Evolutionary conservation across 2,888 invertebrate species (phyloP), one percentile per base, ranked within the genome.

Genomic region (Omphaloscelis lunosa): DNA sequence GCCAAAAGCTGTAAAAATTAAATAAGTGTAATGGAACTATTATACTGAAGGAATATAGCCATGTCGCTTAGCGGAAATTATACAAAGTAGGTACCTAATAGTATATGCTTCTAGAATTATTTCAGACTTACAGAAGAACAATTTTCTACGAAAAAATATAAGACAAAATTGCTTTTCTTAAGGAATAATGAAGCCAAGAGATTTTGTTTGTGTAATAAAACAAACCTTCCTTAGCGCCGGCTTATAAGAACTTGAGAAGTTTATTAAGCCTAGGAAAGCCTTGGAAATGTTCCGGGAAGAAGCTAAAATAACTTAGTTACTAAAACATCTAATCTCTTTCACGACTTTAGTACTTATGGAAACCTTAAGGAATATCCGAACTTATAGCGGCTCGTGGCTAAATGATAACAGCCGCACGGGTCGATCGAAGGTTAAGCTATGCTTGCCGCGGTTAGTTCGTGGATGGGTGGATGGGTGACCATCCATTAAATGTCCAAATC

Each of bases 171-270:
- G 39, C 7, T 41, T 62, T 41, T 59, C 29, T 51, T 39, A 17
- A n/a, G 67, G 27, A 73, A 67, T 79, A 62, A 67, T 73, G 23
- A 56, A 67, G 39, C 41, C n/a, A 63, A 62, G 59, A 79, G 62
- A 71, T 71, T 65, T 53, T 59, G 65, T 79, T 58, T 48, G 2
- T 56, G 53, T 72, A 72, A 75, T 63, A 56, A 79, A 79, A 67
- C 62, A 72, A 71, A 59, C 59, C 15, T 65, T 45, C 63, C 41
- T 34, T 51, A 59, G 29, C 7, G 27, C 29, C 23, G 41, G 8
- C 51, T 71, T 78, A 27, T 34, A 58, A 65, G 63, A 27, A 23
- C 65, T 79, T 79, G 23, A 58, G 7, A 78, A 65, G 29, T 73
- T 39, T 79, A 62, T 79, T 79, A 56, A 78, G 29, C 29, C 20